Evolutionary conservation across 2,888 invertebrate genomes (phyloP), one percentile per base, ranked within the genome.

Genomic region (Emesis russula): DNA sequence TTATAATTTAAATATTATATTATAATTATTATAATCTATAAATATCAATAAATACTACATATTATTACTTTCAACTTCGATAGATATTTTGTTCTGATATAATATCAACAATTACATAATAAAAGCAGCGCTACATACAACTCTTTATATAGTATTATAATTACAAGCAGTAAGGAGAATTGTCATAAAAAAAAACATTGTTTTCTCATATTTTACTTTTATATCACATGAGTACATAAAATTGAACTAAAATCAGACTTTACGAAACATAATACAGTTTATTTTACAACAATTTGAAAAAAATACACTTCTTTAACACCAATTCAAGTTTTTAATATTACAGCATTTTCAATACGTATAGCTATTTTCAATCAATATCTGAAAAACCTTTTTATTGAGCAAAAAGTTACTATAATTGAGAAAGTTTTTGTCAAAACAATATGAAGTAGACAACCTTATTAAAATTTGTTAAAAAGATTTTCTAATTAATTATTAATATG

Each of bases 161-260:
- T 92, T 93, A 25, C 11, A 68, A 68, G 66, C 66, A 95, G 91
- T 94, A 94, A 96, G 96, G 96, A 95, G 86, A 95, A 96, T 94
- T 95, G 91, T 91, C 81, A 94, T 97, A 97, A 97, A 95, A 97
- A 97, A 97, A 97, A 85, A 94, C 96, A 96, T 95, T 96, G 25
- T 92, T 95, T 96, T 97, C 96, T 94, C 96, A 97, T 92, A 95
- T 97, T 97, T 97, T 97, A 97, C 97, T 97, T 96, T 97, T 93
- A 96, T 97, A 97, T 97, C 97, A 97, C 97, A 98, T 95, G 96
- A 97, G 96, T 97, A 98, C 97, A 98, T 91, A 25, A 94, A 97
- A 97, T 96, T 97, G 96, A 97, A 97, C 96, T 95, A 96, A 96
- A 96, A 95, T 97, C 97, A 97, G 96, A 97, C 97, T 97, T 97